phyloP scores from a whole-genome alignment of 2,888 invertebrate genomes.

The Dryadula phaetusa region DNA sequence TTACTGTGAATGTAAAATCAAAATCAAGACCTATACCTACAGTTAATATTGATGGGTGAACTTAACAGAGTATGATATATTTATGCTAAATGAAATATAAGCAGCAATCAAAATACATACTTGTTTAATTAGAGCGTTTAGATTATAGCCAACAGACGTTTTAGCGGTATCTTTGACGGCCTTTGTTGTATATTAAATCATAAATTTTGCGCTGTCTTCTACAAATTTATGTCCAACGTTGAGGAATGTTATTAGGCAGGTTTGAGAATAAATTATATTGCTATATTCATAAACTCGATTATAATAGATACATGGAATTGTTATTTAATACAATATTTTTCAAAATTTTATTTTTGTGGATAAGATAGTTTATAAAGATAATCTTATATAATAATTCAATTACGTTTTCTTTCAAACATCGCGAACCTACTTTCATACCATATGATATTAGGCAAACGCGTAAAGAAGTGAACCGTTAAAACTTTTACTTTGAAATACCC shows the following conservation, averaged over 20 bases:
- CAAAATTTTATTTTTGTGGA: not conserved
- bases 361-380: not conserved
- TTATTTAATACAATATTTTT: not conserved
- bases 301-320: not conserved
- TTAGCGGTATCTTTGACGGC: constrained; percentile 16
- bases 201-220: constrained; percentile 24
- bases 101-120: not conserved
- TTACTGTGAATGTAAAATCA: too few species aligned
- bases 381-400: not conserved
- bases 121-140: not conserved
- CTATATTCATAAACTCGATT: not conserved
- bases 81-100: too few species aligned
- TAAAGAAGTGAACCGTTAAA: not conserved
- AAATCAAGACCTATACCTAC: too few species aligned
- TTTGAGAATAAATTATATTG: constrained; percentile 19
- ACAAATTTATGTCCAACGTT: constrained; percentile 28
- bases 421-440: not conserved
- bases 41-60: too few species aligned
- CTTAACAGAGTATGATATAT: too few species aligned
- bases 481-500: constrained; percentile 16
- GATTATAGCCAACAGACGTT: constrained; percentile 13
- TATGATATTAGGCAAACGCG: not conserved
- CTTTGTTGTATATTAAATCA: constrained; percentile 25
- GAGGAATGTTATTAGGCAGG: constrained; percentile 24
- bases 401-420: not conserved